phyloP scores from a whole-genome alignment of 2,888 invertebrate genomes.

The Fabriciana adippe region DNA sequence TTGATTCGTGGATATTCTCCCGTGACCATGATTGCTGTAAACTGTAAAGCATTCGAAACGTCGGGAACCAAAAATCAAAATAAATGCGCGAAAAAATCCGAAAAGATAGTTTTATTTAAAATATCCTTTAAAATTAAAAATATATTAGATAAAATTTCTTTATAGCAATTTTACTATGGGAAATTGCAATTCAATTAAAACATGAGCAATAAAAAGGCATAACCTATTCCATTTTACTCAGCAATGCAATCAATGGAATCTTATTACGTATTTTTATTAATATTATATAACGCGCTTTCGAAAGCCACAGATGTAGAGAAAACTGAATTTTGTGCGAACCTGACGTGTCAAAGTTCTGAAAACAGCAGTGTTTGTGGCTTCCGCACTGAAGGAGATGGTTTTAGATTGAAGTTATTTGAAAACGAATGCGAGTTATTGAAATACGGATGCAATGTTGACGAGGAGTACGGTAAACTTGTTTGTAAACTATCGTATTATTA shows the following conservation, averaged over 20 bases:
- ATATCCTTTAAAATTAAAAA: too few species aligned
- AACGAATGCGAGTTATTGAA: constrained; percentile 61
- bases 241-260: constrained; percentile 20
- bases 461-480: constrained; percentile 46
- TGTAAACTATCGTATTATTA: too few species aligned
- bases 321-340: constrained; percentile 50
- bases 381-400: constrained; percentile 47
- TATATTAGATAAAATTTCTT: too few species aligned
- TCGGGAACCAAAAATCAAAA: too few species aligned
- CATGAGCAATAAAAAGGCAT: constrained; percentile 2
- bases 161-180: not conserved
- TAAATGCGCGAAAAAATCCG: too few species aligned
- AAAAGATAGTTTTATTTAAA: too few species aligned
- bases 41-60: too few species aligned
- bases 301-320: constrained; percentile 40
- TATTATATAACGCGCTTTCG: constrained; percentile 13
- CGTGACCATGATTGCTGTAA: too few species aligned
- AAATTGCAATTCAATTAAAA: not conserved
- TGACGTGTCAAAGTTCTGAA: constrained; percentile 47
- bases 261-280: constrained; percentile 20
- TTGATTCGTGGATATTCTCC: too few species aligned
- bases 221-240: not conserved
- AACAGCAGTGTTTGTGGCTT: constrained; percentile 56
- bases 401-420: constrained; percentile 54
- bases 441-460: constrained; percentile 56